These are phyloP conservation scores for Panulirus ornatus DNA, from an alignment of 1,140 invertebrate genomes.

Conservation along the genomic window DNA sequence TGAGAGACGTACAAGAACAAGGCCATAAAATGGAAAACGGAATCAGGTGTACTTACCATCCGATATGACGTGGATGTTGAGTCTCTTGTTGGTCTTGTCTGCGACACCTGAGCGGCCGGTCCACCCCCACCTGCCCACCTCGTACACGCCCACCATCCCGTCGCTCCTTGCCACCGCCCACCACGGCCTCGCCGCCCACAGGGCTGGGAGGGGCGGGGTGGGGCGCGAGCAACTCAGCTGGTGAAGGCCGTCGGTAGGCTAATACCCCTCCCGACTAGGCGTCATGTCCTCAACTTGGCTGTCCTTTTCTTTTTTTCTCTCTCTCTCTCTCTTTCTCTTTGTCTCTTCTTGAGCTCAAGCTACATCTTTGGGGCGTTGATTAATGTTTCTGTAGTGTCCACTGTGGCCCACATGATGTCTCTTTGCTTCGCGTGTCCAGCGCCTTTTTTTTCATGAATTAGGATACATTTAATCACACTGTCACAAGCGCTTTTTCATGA, in stretches of 20 bases:
- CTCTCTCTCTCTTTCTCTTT: background rate
- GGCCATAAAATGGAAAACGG: background rate
- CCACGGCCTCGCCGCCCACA: background rate
- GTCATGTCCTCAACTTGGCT: background rate
- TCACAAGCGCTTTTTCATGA: no score
- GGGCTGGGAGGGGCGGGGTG: background rate
- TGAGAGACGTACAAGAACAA: background rate
- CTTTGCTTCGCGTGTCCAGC: background rate
- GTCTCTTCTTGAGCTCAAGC: background rate
- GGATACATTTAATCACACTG: no score
- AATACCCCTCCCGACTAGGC: background rate
- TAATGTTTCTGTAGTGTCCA: no score
- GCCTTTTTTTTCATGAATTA: no score
- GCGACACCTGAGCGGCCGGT: conserved; percentile 19
- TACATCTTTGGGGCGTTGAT: no score
- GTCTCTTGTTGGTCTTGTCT: conserved; percentile 40
- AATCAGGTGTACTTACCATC: conserved; percentile 42
- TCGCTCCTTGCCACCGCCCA: background rate
- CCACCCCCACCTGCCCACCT: conserved; percentile 60
- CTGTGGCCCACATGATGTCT: background rate
- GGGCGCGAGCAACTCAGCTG: background rate
- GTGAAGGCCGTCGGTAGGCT: background rate
- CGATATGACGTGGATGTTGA: conserved; percentile 63
- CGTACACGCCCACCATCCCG: conserved; percentile 63
- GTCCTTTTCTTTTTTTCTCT: no score